phyloP scores from a whole-genome alignment of 2,888 invertebrate genomes.

The Serrognathus titanus region DNA sequence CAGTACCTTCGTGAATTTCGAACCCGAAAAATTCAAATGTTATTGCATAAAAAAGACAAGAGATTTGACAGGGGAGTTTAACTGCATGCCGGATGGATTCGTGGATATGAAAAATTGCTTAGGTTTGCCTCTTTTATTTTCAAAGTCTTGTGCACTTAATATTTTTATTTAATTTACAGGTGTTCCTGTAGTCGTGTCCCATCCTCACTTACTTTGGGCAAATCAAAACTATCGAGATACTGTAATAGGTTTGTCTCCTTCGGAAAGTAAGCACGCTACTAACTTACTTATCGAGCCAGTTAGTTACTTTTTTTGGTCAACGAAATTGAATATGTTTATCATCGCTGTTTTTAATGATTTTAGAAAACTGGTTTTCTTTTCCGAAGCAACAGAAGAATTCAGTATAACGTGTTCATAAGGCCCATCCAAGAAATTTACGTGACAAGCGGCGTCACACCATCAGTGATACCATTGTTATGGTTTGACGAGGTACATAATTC shows the following conservation, averaged over 20 bases:
- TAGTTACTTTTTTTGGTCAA: constrained; percentile 38
- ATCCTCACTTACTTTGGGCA: constrained; percentile 64
- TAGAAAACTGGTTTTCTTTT: constrained; percentile 58
- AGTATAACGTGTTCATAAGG: constrained; percentile 66
- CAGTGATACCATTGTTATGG: constrained; percentile 22
- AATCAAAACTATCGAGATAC: constrained; percentile 49
- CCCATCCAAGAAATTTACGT: constrained; percentile 39
- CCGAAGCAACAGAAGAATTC: constrained; percentile 61
- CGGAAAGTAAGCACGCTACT: constrained; percentile 59
- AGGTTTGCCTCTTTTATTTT: constrained; percentile 9
- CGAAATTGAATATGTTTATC: not conserved
- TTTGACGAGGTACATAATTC: constrained; percentile 22
- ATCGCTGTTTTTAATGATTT: constrained; percentile 6
- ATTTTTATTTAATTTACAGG: constrained; percentile 48
- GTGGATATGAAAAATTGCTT: constrained; percentile 19
- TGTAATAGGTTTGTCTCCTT: constrained; percentile 61
- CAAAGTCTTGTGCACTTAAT: not conserved
- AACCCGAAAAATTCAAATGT: constrained; percentile 7
- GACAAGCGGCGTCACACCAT: constrained; percentile 3
- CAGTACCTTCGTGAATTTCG: not conserved
- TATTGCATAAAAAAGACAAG: constrained; percentile 16
- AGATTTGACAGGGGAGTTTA: constrained; percentile 12
- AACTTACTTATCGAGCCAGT: constrained; percentile 71
- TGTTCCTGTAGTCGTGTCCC: constrained; percentile 64
- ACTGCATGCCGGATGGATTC: constrained; percentile 23